A percentile compares a stretch with the other conserved stretches of the same genome.
These are phyloP conservation scores for Drosophila kanekoi DNA, from an alignment of 2,888 invertebrate genomes.

Conservation along the genomic window DNA sequence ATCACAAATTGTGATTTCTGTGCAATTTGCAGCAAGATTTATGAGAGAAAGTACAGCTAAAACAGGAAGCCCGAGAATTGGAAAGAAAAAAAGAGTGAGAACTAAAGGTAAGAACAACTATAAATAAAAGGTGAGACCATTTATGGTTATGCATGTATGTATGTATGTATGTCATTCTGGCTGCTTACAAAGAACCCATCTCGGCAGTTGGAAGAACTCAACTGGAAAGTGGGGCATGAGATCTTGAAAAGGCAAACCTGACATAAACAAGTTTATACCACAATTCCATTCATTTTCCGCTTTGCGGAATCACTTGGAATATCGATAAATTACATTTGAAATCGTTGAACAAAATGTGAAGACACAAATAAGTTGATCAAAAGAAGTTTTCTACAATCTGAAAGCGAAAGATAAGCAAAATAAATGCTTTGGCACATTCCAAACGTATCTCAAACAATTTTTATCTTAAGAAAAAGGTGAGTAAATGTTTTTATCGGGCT, in stretches of 20 bases:
- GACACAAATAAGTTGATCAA: no score
- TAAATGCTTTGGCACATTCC: not conserved
- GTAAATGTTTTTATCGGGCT: no score
- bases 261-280: no score
- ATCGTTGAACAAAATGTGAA: no score
- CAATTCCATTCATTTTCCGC: no score
- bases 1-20: slow-evolving; percentile 56
- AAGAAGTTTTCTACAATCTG: no score
- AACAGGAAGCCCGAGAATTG: slow-evolving; percentile 20
- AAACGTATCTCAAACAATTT: not conserved
- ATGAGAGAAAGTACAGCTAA: slow-evolving; percentile 68
- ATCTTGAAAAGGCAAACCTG: not conserved
- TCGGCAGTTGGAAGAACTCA: slow-evolving; percentile 24
- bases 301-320: no score
- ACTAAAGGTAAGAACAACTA: not conserved
- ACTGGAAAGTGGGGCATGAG: slow-evolving; percentile 17
- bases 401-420: not conserved
- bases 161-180: slow-evolving; percentile 23
- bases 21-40: slow-evolving; percentile 67
- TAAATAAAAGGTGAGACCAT: slow-evolving; percentile 7
- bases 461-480: not conserved
- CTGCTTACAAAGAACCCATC: slow-evolving; percentile 2
- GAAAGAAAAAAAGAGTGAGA: slow-evolving; percentile 5
- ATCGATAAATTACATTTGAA: no score
- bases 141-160: slow-evolving; percentile 23